Evolutionary conservation across 2,888 invertebrate species (phyloP), one percentile per base, ranked within the genome.

Genomic region (Nasonia oneida): DNA sequence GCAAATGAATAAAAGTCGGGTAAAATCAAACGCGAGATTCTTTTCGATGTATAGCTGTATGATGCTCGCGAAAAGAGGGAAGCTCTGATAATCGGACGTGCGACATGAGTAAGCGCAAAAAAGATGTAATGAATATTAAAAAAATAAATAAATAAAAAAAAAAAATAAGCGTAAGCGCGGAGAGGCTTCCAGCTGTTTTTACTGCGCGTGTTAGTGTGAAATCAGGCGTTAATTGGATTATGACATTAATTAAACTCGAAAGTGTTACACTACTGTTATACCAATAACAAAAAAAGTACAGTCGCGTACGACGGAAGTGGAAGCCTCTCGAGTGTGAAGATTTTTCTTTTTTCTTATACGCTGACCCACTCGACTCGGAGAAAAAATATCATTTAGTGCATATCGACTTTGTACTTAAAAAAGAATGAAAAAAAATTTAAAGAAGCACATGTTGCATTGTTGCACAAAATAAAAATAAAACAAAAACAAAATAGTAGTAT

Each of bases 361-460:
- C 53, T 50, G 76, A 74, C 53, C 39, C 33, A 70, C 61, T 64
- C 8, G 57, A 77, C 76, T 76, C 71, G 73, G 81, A 86, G 80
- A 86, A 83, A 86, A 86, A 83, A 81, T 75, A 81, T 84, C 47
- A 29, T 79, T 70, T 8, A 79, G 61, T 33, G 64, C 73, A 73
- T 70, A 80, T 29, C 29, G n/a, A 39, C 53, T 47, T 39, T 42
- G n/a, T 47, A 75, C 50, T 18, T 39, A 33, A 39, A 12, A 64
- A 10, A 37, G 8, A 61, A 67, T 37, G 3, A 18, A 70, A 47
- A n/a, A n/a, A 53, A 71, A 33, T 71, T 33, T 53, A 71, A 53
- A 70, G 37, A 53, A 53, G 12, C 57, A 42, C 23, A 37, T 4
- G 23, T 33, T 5, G 12, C 2, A 39, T 76, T 67, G 29, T 29